Evolutionary conservation across 1,140 invertebrate species (phyloP), one percentile per base, ranked within the genome.

Genomic region (Atta cephalotes): DNA sequence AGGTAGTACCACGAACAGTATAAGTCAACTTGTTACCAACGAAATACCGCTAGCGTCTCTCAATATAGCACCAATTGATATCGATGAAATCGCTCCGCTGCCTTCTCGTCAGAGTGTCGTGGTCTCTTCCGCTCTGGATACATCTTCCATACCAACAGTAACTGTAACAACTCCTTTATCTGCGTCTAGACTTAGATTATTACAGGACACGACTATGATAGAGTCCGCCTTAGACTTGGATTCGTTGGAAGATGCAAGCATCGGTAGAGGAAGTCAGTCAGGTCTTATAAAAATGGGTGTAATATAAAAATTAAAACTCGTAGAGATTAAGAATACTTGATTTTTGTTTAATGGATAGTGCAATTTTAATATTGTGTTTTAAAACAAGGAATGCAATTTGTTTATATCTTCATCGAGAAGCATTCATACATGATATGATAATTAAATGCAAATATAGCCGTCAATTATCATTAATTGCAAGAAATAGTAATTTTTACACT

Each of bases 131-230:
- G 51, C 93, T 63, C 78, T 93, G 93, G 90, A 95, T 87, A 89
- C 93, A 76, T 87, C 89, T 72, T 88, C 88, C 66, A 85, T 93
- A 90, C 91, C 94, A 74, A 79, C 92, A 80, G 91, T 93, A 62
- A 89, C 93, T 12, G 92, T 94, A 39, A 92, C 93, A n/a, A 95
- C 94, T 5, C 94, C 95, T 16, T 81, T 96, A 25, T 95, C 95
- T 76, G 96, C 96, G 1, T 97, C 96, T 91, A 96, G 96, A 88
- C 95, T 98, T 90, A 95, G 97, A 88, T 94, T 98, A 86, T 95
- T 98, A 80, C 97, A 98, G 90, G 97, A 98, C 93, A 97, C 97
- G 18, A 98, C 97, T 7, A 98, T 98, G 97, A 98, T 98, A 91
- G 97, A 98, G 91, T 98, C 97, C 35, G 97, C 97, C 12, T 95